Evolutionary conservation across 2,113 vertebrate species (phyloP), one percentile per base, ranked within the genome.

Genomic region (Protomyctophum bolini): DNA sequence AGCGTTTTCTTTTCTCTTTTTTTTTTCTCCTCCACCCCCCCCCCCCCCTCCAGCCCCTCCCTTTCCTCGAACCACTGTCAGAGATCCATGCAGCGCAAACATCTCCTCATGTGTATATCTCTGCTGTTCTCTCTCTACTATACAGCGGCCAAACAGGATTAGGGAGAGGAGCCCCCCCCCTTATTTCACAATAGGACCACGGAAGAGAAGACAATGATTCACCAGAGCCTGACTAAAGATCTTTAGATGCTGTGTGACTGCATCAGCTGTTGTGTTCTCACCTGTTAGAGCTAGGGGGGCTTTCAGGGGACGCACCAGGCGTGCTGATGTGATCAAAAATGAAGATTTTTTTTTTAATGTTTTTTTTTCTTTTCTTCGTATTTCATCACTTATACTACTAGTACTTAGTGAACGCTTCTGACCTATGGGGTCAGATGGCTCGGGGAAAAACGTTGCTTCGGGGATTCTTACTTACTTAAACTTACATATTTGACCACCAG

Each of bases 71-170:
- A n/a, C n/a, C n/a, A n/a, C n/a, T n/a, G n/a, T n/a, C n/a, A n/a
- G n/a, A 80, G 85, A 89, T 90, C 75, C 89, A 90, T 89, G 89
- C 89, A 85, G n/a, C n/a, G n/a, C n/a, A n/a, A n/a, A n/a, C n/a
- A 81, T 77, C 91, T 91, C 89, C 87, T 91, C 82, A 82, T 83
- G 77, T 81, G 61, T 81, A 87, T 91, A 92, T 93, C 89, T 86
- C 83, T 90, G 91, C 92, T 88, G 4, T 90, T 63, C 63, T 63
- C n/a, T n/a, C n/a, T n/a, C n/a, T n/a, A 70, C 85, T 87, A 83
- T 88, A 88, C 92, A 91, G 91, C 91, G 92, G 90, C 92, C 91
- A 91, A 93, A 92, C 91, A 91, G 93, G 91, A 91, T 93, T 90
- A 91, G 66, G 84, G 80, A 86, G 85, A 88, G 72, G 62, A 89